Evolutionary conservation across 2,888 invertebrate species (phyloP).

Genomic region (Diarsia dahlii): DNA sequence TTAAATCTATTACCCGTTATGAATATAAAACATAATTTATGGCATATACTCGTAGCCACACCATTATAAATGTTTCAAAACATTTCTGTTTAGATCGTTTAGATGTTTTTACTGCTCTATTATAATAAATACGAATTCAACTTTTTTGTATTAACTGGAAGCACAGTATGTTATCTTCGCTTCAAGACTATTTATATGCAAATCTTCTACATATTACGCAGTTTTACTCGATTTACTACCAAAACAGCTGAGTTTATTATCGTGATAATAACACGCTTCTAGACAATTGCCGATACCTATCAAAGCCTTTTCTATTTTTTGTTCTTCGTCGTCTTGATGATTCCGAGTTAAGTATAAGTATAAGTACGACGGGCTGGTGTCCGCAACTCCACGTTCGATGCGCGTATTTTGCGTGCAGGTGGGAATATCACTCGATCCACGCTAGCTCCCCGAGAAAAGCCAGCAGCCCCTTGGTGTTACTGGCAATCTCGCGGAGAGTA

Average conservation of each 20-base stretch:
- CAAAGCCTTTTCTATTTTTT: background rate
- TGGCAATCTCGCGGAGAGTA: too few species aligned
- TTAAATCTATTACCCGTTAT: too few species aligned
- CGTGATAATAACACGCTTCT: background rate
- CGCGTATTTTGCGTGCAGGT: too few species aligned
- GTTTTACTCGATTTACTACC: background rate
- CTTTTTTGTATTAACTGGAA: slow-evolving; percentile 8
- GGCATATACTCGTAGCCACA: background rate
- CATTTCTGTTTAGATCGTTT: background rate
- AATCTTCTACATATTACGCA: slow-evolving; percentile 14
- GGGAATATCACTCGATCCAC: too few species aligned
- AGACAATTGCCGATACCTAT: background rate
- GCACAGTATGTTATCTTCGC: background rate
- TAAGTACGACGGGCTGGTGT: too few species aligned
- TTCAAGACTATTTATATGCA: slow-evolving; percentile 25
- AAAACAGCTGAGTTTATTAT: slow-evolving; percentile 16
- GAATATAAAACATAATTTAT: slow-evolving; percentile 4
- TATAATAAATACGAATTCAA: slow-evolving; percentile 14
- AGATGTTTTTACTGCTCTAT: slow-evolving; percentile 8
- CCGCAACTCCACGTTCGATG: too few species aligned
- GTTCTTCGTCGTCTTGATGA: too few species aligned
- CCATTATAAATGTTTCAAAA: slow-evolving; percentile 6
- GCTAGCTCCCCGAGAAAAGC: too few species aligned
- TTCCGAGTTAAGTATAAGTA: too few species aligned
- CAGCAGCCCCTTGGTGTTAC: too few species aligned